phyloP scores from a whole-genome alignment of 2,797 vertebrate species.

The Sebastes ruberrimus region DNA sequence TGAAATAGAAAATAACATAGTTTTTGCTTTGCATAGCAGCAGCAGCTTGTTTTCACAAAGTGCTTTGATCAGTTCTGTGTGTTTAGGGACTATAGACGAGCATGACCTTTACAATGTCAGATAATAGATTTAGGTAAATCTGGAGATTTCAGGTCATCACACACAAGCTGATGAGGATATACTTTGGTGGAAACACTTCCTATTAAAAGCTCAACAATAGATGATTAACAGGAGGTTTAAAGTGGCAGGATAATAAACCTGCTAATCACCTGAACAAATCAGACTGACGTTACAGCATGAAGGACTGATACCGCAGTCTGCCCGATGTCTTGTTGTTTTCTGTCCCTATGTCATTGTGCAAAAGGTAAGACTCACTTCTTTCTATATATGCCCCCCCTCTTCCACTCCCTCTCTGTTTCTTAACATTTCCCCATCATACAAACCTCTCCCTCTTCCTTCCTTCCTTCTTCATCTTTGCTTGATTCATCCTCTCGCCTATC shows the following conservation, averaged over 20 bases:
- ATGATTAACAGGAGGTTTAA: conserved; percentile 21
- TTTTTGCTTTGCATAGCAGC: conserved; percentile 49
- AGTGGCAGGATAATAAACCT: conserved; percentile 8
- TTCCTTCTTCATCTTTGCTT: conserved; percentile 7
- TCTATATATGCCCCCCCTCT: conserved; percentile 61
- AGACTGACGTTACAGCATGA: not conserved
- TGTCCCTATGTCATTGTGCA: conserved; percentile 60
- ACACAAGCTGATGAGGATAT: conserved; percentile 51
- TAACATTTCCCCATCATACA: conserved; percentile 18
- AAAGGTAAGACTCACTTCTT: conserved; percentile 83
- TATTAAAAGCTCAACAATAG: not conserved
- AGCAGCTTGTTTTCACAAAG: conserved; percentile 58
- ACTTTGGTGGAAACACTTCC: conserved; percentile 62
- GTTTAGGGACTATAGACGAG: not conserved
- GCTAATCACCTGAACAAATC: not conserved
- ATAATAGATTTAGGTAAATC: not conserved
- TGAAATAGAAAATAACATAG: conserved; percentile 55
- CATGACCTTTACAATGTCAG: not conserved
- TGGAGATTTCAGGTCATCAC: conserved; percentile 2
- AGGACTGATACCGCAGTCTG: conserved; percentile 20
- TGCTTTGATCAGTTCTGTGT: conserved; percentile 54
- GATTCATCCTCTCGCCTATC: not conserved
- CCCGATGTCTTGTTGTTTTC: conserved; percentile 49
- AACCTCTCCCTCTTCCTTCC: not conserved
- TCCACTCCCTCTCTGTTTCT: conserved; percentile 11